Percentiles rank a stretch among this genome's conserved stretches.
Evolutionary conservation across 2,888 invertebrate species (phyloP).

Genomic region (Meteorus cinctellus): DNA sequence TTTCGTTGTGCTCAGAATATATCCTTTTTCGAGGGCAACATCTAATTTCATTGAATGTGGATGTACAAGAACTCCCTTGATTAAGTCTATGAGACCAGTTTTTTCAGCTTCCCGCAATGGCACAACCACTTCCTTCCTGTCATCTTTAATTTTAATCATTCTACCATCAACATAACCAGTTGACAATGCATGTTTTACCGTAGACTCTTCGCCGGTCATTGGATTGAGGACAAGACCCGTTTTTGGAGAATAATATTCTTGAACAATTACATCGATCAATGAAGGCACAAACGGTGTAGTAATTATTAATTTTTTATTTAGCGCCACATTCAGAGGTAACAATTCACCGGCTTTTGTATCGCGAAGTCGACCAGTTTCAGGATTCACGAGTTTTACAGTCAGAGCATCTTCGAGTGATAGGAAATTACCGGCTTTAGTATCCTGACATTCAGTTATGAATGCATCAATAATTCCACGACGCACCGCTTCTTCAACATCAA

Average conservation of each 20-base stretch:
- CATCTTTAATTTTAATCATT: conserved; percentile 84
- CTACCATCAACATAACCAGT: conserved; percentile 83
- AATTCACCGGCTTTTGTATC: conserved; percentile 82
- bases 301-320: conserved; percentile 81
- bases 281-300: conserved; percentile 83
- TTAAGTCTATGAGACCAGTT: conserved; percentile 81
- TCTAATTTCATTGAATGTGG: conserved; percentile 82
- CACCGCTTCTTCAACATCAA: conserved; percentile 85
- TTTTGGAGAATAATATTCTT: conserved; percentile 85
- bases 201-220: conserved; percentile 82
- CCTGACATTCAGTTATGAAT: conserved; percentile 86
- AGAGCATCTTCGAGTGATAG: conserved; percentile 85
- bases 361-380: conserved; percentile 82
- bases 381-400: conserved; percentile 80
- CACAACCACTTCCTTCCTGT: conserved; percentile 79
- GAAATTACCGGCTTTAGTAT: conserved; percentile 82
- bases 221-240: conserved; percentile 86
- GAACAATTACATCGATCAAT: conserved; percentile 82
- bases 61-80: conserved; percentile 80
- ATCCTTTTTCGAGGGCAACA: conserved; percentile 87
- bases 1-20: conserved; percentile 84
- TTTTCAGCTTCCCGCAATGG: conserved; percentile 82
- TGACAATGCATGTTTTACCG: conserved; percentile 84
- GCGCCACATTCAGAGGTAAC: conserved; percentile 82
- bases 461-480: conserved; percentile 87